A percentile compares a stretch with the other conserved stretches of the same genome.
These are phyloP conservation scores for Cichladusa arquata DNA, from an alignment of 2,113 vertebrate genomes.

Conservation along the genomic window DNA sequence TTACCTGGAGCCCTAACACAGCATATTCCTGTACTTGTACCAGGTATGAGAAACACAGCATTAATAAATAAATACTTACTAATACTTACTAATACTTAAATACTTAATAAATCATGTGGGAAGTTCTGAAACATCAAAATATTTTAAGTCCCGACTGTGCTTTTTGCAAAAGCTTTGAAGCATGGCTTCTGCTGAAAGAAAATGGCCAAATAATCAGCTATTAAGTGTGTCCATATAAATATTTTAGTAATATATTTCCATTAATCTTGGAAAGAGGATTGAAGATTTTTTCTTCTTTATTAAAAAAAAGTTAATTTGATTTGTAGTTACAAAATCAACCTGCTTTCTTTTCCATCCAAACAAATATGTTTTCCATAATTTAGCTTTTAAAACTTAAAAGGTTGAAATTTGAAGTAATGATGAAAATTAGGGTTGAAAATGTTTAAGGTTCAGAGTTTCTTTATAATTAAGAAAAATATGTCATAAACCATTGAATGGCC, in stretches of 20 bases:
- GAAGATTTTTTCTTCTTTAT: neutral
- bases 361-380: neutral
- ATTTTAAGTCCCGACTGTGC: neutral
- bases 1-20: constrained; percentile 93
- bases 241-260: neutral
- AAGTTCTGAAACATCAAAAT: neutral
- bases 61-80: neutral
- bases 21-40: constrained; percentile 93
- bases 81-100: neutral
- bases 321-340: neutral
- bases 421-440: neutral
- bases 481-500: neutral
- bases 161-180: neutral
- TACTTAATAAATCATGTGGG: neutral
- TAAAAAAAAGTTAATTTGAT: neutral
- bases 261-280: neutral
- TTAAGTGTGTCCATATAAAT: neutral
- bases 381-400: neutral
- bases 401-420: neutral
- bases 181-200: neutral
- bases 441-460: neutral
- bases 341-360: neutral
- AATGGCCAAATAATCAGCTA: neutral
- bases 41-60: constrained; percentile 79
- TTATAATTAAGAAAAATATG: neutral